Base-by-base conservation (phyloP, 2,113 vertebrate genomes). In the Tenebrosternarchus preto region DNA sequence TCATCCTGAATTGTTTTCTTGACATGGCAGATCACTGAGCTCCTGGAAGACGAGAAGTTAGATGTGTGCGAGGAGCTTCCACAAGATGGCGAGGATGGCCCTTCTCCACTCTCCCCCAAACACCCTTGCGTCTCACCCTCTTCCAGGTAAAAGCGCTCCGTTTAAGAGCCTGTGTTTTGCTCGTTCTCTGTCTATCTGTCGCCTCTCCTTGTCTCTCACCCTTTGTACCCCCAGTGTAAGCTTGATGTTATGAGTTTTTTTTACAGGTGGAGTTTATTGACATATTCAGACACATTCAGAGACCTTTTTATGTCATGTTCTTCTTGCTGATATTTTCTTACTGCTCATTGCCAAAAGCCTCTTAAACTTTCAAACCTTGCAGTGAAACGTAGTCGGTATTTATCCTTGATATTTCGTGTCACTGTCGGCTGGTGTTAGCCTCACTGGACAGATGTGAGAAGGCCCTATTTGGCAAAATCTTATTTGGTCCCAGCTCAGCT, bases 41-140 rank as follows among this genome's bases (percentile, higher is more conserved):
- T 98, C 86, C 89, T 97, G 87, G 96, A 97, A 73, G 96, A 97
- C 86, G 95, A 97, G 82, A 97, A 97, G 90, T 93, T 96, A 84
- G 97, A 97, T 83, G 93, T 94, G 86, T 95, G 95, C 61, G 96
- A 98, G 92, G 96, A 97, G 85, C 91, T 98, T 88, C 96, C 96
- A 83, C 95, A 94, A 90, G 96, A 98, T 57, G 88, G 90, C 72
- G 92, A 94, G 83, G 95, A 96, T 73, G 94, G 94, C 86, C 89
- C 94, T 22, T 83, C 75, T 67, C 85, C 76, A 20, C 50, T 66
- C 85, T 69, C 76, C 7, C 77, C 82, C 55, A 25, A 74, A 68
- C 84, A 80, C 53, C 61, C 64, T 19, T 50, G 74, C 15, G 74
- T 69, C 68, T 60, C 80, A 77, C 79, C 87, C 56, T 85, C 85